Percentiles rank a stretch among this genome's conserved stretches.
Conservation (phyloP, 1,140 invertebrate genomes). For the Sminthurides bifidus region DNA sequence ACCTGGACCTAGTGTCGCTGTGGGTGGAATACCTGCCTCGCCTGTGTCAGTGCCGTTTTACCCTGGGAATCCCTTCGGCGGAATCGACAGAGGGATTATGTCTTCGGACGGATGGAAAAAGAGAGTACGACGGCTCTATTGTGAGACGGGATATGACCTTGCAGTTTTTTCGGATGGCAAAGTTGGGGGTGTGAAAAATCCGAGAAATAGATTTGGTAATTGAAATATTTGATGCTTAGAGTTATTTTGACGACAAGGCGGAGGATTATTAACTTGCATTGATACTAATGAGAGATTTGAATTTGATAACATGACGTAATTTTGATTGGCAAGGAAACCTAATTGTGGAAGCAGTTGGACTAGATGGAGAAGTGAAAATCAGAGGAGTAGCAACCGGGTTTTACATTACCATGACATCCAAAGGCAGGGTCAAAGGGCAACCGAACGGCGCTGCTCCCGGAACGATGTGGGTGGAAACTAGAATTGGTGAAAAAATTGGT, state of each 20-base stretch:
- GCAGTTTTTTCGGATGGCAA: slow-evolving; percentile 43
- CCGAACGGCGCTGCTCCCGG: slow-evolving; percentile 18
- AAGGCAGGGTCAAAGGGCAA: slow-evolving; percentile 41
- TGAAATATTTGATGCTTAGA: slow-evolving; percentile 7
- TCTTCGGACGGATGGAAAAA: not conserved
- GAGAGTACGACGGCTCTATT: slow-evolving; percentile 37
- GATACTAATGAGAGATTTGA: not conserved
- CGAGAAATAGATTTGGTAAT: slow-evolving; percentile 45
- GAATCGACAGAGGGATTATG: no score
- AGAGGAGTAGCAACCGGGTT: slow-evolving; percentile 44
- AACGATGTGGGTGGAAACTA: slow-evolving; percentile 29
- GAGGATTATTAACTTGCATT: not conserved
- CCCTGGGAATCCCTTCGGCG: no score
- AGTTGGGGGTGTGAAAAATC: slow-evolving; percentile 42
- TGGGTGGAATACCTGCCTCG: no score
- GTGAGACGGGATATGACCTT: slow-evolving; percentile 45
- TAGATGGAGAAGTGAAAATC: slow-evolving; percentile 44
- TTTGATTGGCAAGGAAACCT: slow-evolving; percentile 39
- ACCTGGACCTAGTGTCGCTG: no score
- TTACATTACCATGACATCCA: slow-evolving; percentile 50
- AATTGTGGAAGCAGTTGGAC: slow-evolving; percentile 42
- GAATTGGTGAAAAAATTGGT: slow-evolving; percentile 8
- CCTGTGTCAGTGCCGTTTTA: no score
- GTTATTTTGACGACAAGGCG: not conserved
- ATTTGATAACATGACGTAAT: not conserved